Base-by-base conservation (phyloP, 2,888 invertebrate genomes). In the Petrolisthes manimaculis region DNA sequence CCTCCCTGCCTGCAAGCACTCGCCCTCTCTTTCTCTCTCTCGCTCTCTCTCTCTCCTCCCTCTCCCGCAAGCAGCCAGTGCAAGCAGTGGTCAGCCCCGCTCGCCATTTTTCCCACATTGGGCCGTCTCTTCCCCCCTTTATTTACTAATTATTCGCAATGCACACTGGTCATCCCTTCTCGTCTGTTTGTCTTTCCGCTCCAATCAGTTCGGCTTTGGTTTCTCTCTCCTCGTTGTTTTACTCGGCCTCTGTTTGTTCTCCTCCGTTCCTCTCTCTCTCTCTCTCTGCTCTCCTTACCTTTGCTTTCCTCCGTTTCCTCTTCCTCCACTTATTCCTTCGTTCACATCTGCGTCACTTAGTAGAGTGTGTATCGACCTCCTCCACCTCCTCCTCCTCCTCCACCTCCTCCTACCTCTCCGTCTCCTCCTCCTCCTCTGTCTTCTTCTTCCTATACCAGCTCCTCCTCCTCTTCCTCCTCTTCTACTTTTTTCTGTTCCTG, bases 101-200 rank as follows among this genome's bases (percentile, higher is more conserved):
- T 51, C 55, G 9, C 5, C 51, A 67, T 83, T 86, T 86, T 86
- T 86, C 0, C 80, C 6, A 53, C 77, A 51, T 67, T n/a, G 14
- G 79, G 79, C 77, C 86, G 61, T 82, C 77, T 86, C 75, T n/a
- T 82, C 86, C 71, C 86, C 86, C 86, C 86, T 86, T 86, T 86
- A 86, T 86, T 86, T 86, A 86, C 86, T 86, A 86, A 86, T 86
- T 86, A 86, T 86, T 86, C 86, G 77, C 86, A 86, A 86, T 81
- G 86, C 86, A 86, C 82, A 86, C 86, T 82, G 86, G 86, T 81
- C 86, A 86, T 86, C 86, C 86, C 78, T n/a, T 78, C 86, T 61
- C 86, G 82, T 79, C 53, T 86, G 86, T 86, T 86, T 86, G 86
- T 77, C 81, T 86, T 86, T 82, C 86, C 82, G 82, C 75, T 86